Conservation (phyloP, 2,797 vertebrate species). For the Diglossa cyanea region DNA sequence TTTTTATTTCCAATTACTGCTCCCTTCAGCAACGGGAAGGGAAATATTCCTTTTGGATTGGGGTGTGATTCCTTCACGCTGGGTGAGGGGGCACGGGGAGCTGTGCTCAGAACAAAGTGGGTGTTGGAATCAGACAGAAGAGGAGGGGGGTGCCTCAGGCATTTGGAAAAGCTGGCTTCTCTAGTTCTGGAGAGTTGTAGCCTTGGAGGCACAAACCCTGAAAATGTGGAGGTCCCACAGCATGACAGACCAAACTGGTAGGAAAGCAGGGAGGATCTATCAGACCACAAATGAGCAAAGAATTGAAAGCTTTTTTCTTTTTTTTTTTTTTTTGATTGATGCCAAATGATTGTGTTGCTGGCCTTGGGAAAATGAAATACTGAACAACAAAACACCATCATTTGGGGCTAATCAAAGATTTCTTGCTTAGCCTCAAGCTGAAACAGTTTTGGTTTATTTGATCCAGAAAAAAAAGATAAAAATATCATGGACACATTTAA, state of each 20-base stretch:
- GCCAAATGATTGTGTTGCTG: constrained; percentile 30
- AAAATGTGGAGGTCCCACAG: not conserved
- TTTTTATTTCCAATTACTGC: not conserved
- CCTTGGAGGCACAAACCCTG: not conserved
- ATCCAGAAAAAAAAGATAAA: not conserved
- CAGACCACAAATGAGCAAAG: constrained; percentile 29
- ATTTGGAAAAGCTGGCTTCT: not conserved
- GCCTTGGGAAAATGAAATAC: constrained; percentile 8
- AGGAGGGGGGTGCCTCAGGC: not conserved
- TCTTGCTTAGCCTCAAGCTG: not conserved
- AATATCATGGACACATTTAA: not conserved
- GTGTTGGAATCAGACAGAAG: not conserved
- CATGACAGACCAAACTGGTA: not conserved
- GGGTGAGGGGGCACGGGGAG: fast-evolving
- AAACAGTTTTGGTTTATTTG: not conserved
- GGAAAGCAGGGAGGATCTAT: constrained; percentile 18
- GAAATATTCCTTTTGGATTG: not conserved
- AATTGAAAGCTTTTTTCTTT: not conserved
- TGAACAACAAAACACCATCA: constrained; percentile 3
- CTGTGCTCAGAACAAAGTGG: fast-evolving
- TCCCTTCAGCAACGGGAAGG: not conserved
- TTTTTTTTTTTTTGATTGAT: not conserved
- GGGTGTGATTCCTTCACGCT: not conserved
- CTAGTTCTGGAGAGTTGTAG: not conserved
- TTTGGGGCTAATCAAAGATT: constrained; percentile 45